These are phyloP conservation scores for Notodonta ziczac DNA, from an alignment of 2,888 invertebrate genomes.

Conservation along the genomic window DNA sequence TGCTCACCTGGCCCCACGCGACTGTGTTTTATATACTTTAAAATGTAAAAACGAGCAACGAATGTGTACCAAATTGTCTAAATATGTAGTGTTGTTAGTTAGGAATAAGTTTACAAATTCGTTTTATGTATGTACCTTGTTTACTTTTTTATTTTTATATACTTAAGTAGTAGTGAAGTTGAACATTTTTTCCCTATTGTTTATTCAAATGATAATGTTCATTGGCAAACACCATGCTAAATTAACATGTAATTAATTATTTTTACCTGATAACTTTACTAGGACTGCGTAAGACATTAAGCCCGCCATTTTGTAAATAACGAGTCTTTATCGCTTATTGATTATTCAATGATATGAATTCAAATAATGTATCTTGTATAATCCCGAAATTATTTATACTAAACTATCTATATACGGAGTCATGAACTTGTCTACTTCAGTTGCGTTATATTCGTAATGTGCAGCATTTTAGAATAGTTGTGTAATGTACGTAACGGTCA, in stretches of 20 bases:
- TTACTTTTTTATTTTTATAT: slow-evolving; percentile 37
- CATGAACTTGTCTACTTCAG: slow-evolving; percentile 35
- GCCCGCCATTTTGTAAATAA: slow-evolving; percentile 49
- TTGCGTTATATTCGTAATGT: slow-evolving; percentile 55
- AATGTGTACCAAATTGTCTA: slow-evolving; percentile 82
- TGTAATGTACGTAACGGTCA: slow-evolving; percentile 68
- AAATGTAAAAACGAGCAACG: slow-evolving; percentile 76
- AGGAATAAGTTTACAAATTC: slow-evolving; percentile 68
- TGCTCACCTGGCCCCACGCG: slow-evolving; percentile 56
- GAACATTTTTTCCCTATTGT: slow-evolving; percentile 18
- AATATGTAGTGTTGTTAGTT: slow-evolving; percentile 74
- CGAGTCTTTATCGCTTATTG: slow-evolving; percentile 30
- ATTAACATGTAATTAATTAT: slow-evolving; percentile 12
- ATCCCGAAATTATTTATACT: slow-evolving; percentile 37
- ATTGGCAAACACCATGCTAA: neutral
- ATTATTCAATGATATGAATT: slow-evolving; percentile 33
- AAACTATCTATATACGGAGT: slow-evolving; percentile 23
- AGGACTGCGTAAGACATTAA: slow-evolving; percentile 28
- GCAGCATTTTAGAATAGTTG: slow-evolving; percentile 70
- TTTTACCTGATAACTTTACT: slow-evolving; percentile 7
- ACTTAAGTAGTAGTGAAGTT: slow-evolving; percentile 21
- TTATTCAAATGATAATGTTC: slow-evolving; percentile 17
- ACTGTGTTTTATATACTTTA: slow-evolving; percentile 49
- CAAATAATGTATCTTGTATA: slow-evolving; percentile 35
- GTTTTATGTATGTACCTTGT: slow-evolving; percentile 52